Evolutionary conservation across 2,113 vertebrate genomes (phyloP).

Genomic region (Xerus inauris): DNA sequence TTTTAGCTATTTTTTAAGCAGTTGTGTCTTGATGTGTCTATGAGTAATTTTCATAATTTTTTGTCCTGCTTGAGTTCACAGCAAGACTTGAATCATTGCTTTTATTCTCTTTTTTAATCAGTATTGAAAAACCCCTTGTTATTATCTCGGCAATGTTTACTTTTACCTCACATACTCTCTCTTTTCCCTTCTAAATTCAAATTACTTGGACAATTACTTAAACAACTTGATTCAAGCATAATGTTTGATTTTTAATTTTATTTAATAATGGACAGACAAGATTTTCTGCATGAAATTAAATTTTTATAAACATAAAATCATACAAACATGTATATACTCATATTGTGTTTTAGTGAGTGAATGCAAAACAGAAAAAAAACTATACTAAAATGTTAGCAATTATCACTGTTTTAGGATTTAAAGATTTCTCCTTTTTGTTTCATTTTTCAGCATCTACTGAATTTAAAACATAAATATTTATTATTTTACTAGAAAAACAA

Average conservation of each 20-base stretch:
- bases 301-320: neutral
- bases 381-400: neutral
- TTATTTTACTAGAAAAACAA: neutral
- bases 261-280: neutral
- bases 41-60: neutral
- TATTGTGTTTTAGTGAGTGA: neutral
- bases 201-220: neutral
- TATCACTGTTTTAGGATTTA: neutral
- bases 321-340: neutral
- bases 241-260: slow-evolving; percentile 44
- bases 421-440: neutral
- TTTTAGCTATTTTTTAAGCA: neutral
- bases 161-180: neutral
- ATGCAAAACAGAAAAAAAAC: neutral
- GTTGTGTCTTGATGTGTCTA: neutral
- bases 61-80: neutral
- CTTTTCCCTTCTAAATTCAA: neutral
- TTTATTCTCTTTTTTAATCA: neutral
- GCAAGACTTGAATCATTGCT: neutral
- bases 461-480: neutral
- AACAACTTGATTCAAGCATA: neutral
- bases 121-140: neutral
- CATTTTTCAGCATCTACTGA: neutral
- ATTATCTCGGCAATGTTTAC: neutral
- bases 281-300: neutral